Evolutionary conservation across 2,888 invertebrate species (phyloP).

Genomic region (Stomorhina lunata): DNA sequence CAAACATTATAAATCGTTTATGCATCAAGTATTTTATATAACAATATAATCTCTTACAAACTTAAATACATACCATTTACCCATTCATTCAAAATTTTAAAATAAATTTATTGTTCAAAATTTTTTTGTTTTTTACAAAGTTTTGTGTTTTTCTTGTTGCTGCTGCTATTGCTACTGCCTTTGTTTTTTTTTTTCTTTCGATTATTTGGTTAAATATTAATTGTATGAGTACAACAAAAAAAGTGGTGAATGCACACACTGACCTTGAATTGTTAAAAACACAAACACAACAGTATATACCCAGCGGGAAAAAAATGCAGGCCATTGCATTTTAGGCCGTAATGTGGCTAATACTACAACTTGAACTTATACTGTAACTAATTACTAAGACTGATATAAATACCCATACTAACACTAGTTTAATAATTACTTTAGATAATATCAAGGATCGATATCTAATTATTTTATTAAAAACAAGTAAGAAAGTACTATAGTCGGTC

Average conservation of each 20-base stretch:
- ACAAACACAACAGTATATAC: not conserved
- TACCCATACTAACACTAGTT: no score
- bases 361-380: no score
- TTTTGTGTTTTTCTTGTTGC: not conserved
- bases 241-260: conserved; percentile 56
- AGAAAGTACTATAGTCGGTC: no score
- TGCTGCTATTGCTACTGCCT: not conserved
- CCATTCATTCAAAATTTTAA: conserved; percentile 1
- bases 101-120: conserved; percentile 35
- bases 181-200: not conserved
- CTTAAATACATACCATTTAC: not conserved
- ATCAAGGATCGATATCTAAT: no score
- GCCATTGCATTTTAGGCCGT: no score
- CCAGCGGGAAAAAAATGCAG: no score
- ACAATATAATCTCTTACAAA: not conserved
- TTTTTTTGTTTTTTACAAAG: conserved; percentile 13
- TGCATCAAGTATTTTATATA: not conserved
- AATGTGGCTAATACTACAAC: no score
- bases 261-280: conserved; percentile 48
- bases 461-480: no score
- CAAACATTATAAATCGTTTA: not conserved
- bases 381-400: no score
- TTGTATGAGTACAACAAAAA: conserved; percentile 42
- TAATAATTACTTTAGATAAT: no score
- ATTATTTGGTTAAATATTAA: conserved; percentile 36